phyloP scores from a whole-genome alignment of 2,113 vertebrate genomes.

The Triplophysa dalaica region DNA sequence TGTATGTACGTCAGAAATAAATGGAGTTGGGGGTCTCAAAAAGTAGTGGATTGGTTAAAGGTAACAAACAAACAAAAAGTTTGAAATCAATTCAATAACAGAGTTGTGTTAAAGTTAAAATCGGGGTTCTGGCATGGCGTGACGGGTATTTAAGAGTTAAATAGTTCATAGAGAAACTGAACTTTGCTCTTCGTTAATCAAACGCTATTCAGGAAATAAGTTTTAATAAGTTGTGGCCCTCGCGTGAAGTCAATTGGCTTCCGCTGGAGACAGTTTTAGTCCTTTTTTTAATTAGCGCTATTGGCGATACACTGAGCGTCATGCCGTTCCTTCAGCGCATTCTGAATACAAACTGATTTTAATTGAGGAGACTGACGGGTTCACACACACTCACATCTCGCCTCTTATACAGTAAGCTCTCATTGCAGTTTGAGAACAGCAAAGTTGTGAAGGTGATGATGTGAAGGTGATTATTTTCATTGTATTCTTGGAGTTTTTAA shows the following conservation, averaged over 20 bases:
- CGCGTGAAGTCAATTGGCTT: conserved; percentile 20
- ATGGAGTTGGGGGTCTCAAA: too few relatives aligned
- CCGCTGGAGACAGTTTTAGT: conserved; percentile 13
- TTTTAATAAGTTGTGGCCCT: neutral
- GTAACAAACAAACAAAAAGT: neutral
- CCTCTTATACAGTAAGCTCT: too few relatives aligned
- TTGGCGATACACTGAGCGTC: conserved; percentile 26
- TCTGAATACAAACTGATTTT: conserved; percentile 38
- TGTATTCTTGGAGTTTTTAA: too few relatives aligned
- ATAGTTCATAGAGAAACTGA: neutral
- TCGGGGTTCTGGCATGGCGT: neutral
- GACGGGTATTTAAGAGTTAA: neutral
- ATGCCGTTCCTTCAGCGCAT: neutral
- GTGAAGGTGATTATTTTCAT: too few relatives aligned
- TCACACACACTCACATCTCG: neutral
- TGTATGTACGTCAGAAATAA: neutral
- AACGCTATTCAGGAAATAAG: conserved; percentile 21
- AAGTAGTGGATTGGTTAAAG: neutral
- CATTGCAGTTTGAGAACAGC: neutral
- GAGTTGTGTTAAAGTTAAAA: neutral
- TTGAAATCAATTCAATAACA: neutral
- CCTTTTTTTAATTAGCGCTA: conserved; percentile 4
- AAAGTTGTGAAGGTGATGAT: neutral
- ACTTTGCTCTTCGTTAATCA: conserved; percentile 28
- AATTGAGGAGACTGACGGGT: neutral